Percentiles rank a stretch among this genome's conserved stretches.
Conservation (phyloP, 2,797 vertebrate genomes). For the Gymnoscopelus braueri region DNA sequence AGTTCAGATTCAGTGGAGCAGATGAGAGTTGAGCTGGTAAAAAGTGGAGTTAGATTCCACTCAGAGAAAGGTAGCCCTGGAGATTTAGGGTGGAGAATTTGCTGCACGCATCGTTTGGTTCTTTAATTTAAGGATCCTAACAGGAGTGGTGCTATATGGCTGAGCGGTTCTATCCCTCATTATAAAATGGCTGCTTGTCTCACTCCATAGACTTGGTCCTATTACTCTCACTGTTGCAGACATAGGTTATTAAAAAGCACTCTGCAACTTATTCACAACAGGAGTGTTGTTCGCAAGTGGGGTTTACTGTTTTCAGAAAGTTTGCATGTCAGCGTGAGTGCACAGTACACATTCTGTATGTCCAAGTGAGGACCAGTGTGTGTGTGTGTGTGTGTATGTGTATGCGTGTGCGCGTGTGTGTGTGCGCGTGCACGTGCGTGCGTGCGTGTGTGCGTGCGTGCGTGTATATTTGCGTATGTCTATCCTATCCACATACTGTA, state of each 20-base stretch:
- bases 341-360: no score
- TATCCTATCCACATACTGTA: not conserved
- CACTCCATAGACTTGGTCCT: slow-evolving; percentile 74
- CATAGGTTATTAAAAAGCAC: slow-evolving; percentile 76
- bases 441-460: not conserved
- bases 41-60: slow-evolving; percentile 67
- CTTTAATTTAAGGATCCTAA: slow-evolving; percentile 82
- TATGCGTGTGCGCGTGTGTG: slow-evolving; percentile 4
- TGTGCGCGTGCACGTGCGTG: not conserved
- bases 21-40: slow-evolving; percentile 59
- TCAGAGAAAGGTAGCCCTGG: slow-evolving; percentile 65
- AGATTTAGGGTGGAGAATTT: slow-evolving; percentile 76
- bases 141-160: slow-evolving; percentile 71
- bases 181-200: slow-evolving; percentile 81
- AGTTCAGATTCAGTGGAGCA: slow-evolving; percentile 63
- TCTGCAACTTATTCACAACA: slow-evolving; percentile 67
- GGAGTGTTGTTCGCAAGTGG: slow-evolving; percentile 28
- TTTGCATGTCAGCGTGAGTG: slow-evolving; percentile 4
- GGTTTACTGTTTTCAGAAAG: slow-evolving; percentile 36
- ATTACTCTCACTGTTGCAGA: slow-evolving; percentile 76
- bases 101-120: slow-evolving; percentile 77
- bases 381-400: not conserved
- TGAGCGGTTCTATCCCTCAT: slow-evolving; percentile 82
- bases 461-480: not conserved
- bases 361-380: not conserved